Percentiles rank a stretch among this genome's conserved stretches.
phyloP scores from a whole-genome alignment of 92 coral and sea anemone genomes.

The Phymanthus crucifer region DNA sequence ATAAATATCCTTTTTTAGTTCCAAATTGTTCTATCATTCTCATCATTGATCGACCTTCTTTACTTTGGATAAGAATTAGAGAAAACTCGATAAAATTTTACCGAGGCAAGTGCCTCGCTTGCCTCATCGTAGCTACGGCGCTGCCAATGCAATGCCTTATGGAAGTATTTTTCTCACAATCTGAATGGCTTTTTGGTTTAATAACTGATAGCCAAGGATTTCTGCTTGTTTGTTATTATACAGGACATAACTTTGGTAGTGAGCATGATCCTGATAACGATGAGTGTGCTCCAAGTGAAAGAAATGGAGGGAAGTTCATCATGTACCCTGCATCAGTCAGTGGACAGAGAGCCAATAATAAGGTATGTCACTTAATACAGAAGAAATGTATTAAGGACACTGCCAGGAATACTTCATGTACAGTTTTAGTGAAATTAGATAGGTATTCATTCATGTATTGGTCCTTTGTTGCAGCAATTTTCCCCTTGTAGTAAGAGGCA shows the following conservation, averaged over 20 bases:
- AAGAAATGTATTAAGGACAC: neutral
- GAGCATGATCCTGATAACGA: conserved; percentile 81
- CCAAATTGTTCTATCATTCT: too few species aligned
- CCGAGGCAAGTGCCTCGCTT: too few species aligned
- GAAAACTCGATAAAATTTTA: too few species aligned
- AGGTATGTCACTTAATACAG: conserved; percentile 42
- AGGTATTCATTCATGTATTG: neutral
- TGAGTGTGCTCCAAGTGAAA: conserved; percentile 76
- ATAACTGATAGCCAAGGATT: too few species aligned
- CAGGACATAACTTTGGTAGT: conserved; percentile 98
- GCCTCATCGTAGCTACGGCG: too few species aligned
- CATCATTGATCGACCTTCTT: too few species aligned
- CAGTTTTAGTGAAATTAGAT: too few species aligned
- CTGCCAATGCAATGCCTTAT: too few species aligned
- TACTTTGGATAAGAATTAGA: too few species aligned
- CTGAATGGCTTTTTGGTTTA: too few species aligned
- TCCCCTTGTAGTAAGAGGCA: conserved; percentile 81
- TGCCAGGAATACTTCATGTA: neutral
- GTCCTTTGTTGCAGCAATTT: conserved; percentile 51
- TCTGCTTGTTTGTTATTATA: neutral
- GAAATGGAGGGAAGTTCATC: conserved; percentile 78
- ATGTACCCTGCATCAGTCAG: conserved; percentile 99
- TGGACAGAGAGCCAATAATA: conserved; percentile 78
- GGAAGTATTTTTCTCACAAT: too few species aligned
- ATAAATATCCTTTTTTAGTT: too few species aligned